Percentiles rank a stretch among this genome's conserved stretches.
phyloP scores from a whole-genome alignment of 2,797 vertebrate genomes.

The Helicolenus hilgendorfi region DNA sequence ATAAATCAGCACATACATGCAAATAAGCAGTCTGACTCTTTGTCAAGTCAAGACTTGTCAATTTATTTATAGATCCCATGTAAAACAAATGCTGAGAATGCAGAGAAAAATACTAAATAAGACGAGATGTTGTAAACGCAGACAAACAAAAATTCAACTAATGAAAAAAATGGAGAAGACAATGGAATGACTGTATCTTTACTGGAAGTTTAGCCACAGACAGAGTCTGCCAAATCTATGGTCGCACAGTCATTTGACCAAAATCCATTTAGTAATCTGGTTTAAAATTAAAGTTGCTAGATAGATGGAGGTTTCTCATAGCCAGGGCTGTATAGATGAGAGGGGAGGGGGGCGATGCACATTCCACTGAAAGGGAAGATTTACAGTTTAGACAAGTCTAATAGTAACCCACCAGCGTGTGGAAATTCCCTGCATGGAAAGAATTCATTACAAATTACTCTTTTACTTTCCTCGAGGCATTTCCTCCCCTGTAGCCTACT shows the following conservation, averaged over 20 bases:
- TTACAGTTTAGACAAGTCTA: slow-evolving; percentile 62
- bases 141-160: neutral
- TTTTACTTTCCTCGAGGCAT: slow-evolving; percentile 38
- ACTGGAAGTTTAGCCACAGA: slow-evolving; percentile 51
- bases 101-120: neutral
- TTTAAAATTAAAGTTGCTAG: slow-evolving; percentile 45
- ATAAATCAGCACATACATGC: slow-evolving; percentile 19
- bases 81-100: neutral
- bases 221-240: slow-evolving; percentile 44
- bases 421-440: slow-evolving; percentile 78
- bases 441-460: slow-evolving; percentile 56
- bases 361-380: slow-evolving; percentile 55
- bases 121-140: neutral
- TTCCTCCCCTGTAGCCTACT: neutral
- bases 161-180: neutral
- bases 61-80: slow-evolving; percentile 26
- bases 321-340: slow-evolving; percentile 3
- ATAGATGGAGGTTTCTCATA: slow-evolving; percentile 8
- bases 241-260: slow-evolving; percentile 44
- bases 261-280: slow-evolving; percentile 23
- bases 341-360: neutral
- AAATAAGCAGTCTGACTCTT: neutral
- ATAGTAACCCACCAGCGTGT: slow-evolving; percentile 38
- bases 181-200: slow-evolving; percentile 12
- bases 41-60: neutral